Evolutionary conservation across 2,797 vertebrate species (phyloP).

Genomic region (Chelidonichthys spinosus): DNA sequence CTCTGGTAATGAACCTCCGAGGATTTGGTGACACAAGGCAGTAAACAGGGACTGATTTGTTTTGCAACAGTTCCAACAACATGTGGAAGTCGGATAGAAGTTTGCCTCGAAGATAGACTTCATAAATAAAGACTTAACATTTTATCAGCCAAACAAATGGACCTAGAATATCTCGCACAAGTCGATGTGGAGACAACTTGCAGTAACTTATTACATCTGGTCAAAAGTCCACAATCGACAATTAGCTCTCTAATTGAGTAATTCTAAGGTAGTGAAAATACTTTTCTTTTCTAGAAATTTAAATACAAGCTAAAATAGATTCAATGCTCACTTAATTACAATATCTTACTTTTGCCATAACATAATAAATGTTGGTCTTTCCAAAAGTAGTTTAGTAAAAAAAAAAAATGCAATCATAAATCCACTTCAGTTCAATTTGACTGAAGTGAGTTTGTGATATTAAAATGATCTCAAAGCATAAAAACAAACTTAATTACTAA

Average conservation of each 20-base stretch:
- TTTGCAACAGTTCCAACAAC: slow-evolving; percentile 23
- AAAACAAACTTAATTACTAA: not conserved
- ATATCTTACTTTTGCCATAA: not conserved
- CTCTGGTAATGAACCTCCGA: slow-evolving; percentile 63
- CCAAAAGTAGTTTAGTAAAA: not conserved
- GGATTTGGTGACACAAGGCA: slow-evolving; percentile 39
- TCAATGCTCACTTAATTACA: not conserved
- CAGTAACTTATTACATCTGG: not conserved
- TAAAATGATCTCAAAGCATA: not conserved
- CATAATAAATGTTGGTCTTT: not conserved
- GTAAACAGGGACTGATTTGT: slow-evolving; percentile 59
- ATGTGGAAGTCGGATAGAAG: not conserved
- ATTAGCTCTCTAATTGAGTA: not conserved
- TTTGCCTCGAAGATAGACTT: not conserved
- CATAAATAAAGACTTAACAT: not conserved
- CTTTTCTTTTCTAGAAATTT: not conserved
- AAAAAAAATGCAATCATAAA: not conserved
- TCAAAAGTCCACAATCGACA: not conserved
- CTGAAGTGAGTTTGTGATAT: not conserved
- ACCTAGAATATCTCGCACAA: not conserved
- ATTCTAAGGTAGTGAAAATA: not conserved
- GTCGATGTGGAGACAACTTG: not conserved
- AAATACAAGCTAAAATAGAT: not conserved
- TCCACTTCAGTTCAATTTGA: not conserved
- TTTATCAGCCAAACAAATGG: not conserved